Base-by-base conservation (phyloP, 2,797 vertebrate genomes). In the Sebastes trivittatus region DNA sequence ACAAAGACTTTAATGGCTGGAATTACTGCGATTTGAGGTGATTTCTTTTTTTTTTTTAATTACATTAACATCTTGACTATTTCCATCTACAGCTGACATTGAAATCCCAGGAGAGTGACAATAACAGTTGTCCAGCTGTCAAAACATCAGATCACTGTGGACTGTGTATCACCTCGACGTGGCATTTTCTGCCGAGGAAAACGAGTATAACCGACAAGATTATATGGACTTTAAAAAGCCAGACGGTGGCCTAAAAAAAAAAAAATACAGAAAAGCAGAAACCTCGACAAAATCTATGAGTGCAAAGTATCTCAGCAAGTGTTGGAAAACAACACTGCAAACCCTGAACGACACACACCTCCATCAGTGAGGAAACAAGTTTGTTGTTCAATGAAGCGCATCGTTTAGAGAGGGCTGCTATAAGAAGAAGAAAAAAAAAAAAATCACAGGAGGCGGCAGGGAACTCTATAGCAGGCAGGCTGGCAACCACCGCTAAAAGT, bases 291-390 rank as follows among this genome's bases (percentile, higher is more conserved):
- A 46, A 34, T n/a, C 64, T 60, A 42, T 13, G 52, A 69, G 14
- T 42, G 13, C 6, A 30, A 52, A 73, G 46, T 52, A 56, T 68
- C 46, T 78, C n/a, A 9, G 67, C 10, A 14, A 49, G 64, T 16
- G 64, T 6, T 25, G 18, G 60, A 46, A 69, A 84, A 78, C 23
- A 62, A 59, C 8, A 16, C 67, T 55, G 56, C n/a, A 34, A 27
- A 22, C 49, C 34, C 60, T 22, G 38, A 64, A 46, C 4, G 11
- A 61, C 46, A 58, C 14, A 61, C 54, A 61, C 71, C 63, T 77
- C 77, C 74, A 72, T 78, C 81, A 70, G 72, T 1, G 68, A 70
- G 55, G 61, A 77, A 82, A 82, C 69, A 70, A 55, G 65, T 69
- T n/a, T 68, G 65, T 36, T 78, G 75, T 36, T 72, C 76, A 46